phyloP scores from a whole-genome alignment of 2,113 vertebrate species.

The Charina bottae region DNA sequence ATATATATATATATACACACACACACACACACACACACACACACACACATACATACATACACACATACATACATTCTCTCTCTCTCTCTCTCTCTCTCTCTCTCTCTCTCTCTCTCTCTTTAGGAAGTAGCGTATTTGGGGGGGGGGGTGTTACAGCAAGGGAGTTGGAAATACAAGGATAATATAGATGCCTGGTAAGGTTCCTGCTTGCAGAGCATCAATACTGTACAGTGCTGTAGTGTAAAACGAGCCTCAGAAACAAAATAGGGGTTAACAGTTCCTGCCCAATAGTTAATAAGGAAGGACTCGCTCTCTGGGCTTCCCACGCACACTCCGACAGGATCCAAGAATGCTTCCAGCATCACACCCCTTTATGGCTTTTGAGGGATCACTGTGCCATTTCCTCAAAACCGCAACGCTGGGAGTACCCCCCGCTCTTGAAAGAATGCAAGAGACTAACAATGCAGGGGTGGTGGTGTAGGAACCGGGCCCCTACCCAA shows the following conservation, averaged over 20 bases:
- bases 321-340: background rate
- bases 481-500: background rate
- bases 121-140: background rate
- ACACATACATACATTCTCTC: too few relatives aligned
- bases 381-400: background rate
- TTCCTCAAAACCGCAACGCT: background rate
- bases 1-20: background rate
- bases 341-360: background rate
- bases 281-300: background rate
- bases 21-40: too few relatives aligned
- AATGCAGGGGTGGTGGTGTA: background rate
- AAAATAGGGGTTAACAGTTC: background rate
- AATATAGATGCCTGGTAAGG: background rate
- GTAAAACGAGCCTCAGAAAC: background rate
- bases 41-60: too few relatives aligned
- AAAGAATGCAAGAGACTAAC: background rate
- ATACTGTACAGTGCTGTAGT: background rate
- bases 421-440: background rate
- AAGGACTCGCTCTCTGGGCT: background rate
- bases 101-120: too few relatives aligned
- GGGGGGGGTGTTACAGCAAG: background rate
- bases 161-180: background rate
- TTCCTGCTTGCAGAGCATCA: background rate
- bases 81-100: too few relatives aligned
- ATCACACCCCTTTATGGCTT: background rate